A percentile compares a stretch with the other conserved stretches of the same genome.
These are phyloP conservation scores for Caloenas nicobarica DNA, from an alignment of 2,113 vertebrate genomes.

Conservation along the genomic window DNA sequence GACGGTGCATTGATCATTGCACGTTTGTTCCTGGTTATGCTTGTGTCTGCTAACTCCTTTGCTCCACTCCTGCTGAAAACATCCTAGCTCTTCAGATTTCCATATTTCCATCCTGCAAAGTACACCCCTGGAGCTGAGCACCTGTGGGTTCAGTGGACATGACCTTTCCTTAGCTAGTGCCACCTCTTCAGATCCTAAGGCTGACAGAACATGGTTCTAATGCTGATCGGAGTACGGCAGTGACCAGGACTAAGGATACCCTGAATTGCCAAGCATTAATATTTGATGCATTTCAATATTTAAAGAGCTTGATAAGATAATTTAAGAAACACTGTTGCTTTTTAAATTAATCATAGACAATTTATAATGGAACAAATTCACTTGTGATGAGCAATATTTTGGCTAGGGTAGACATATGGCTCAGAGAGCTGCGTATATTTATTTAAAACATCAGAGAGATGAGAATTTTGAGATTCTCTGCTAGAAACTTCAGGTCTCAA, in stretches of 20 bases:
- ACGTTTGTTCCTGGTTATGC: neutral
- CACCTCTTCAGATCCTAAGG: neutral
- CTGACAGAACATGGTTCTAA: neutral
- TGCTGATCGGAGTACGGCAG: neutral
- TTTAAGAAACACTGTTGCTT: constrained; percentile 51
- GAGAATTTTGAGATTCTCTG: neutral
- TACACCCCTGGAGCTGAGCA: neutral
- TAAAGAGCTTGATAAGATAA: constrained; percentile 63
- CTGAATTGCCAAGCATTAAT: constrained; percentile 51
- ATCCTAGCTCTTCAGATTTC: neutral
- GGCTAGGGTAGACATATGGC: neutral
- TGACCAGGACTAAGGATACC: neutral
- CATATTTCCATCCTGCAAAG: neutral
- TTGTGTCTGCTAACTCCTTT: neutral
- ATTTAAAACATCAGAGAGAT: constrained; percentile 28
- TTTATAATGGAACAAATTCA: constrained; percentile 47
- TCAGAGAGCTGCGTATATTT: constrained; percentile 11
- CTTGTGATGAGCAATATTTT: constrained; percentile 42
- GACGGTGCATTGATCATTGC: neutral
- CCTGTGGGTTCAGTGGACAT: rapidly evolving
- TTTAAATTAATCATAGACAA: constrained; percentile 58
- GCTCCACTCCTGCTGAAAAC: neutral
- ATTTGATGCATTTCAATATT: constrained; percentile 67
- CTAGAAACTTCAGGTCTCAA: constrained; percentile 6
- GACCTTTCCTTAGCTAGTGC: neutral